Conservation (phyloP, 2,113 vertebrate genomes). For the Archocentrus centrarchus region DNA sequence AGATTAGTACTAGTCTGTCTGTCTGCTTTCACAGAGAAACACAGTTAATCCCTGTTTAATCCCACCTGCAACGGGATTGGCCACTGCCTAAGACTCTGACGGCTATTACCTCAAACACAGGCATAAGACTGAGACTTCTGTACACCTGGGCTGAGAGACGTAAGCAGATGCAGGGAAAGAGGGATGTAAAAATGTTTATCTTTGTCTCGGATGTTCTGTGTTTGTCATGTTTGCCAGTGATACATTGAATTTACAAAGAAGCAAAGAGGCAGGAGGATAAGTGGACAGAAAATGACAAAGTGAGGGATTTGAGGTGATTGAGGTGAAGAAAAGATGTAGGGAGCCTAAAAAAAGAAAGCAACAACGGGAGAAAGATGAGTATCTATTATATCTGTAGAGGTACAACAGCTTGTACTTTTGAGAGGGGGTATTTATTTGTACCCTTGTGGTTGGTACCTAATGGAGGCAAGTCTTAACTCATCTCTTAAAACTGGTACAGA, state of each 20-base stretch:
- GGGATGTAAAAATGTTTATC: not conserved
- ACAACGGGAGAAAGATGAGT: not conserved
- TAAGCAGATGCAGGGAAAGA: not conserved
- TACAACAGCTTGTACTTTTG: not conserved
- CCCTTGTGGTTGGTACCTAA: not conserved
- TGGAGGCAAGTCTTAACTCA: not conserved
- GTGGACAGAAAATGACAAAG: slow-evolving; percentile 5
- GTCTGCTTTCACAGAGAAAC: slow-evolving; percentile 73
- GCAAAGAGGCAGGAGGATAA: not conserved
- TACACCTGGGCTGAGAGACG: slow-evolving; percentile 55
- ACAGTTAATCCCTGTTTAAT: slow-evolving; percentile 67
- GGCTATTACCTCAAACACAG: slow-evolving; percentile 43
- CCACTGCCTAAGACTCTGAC: slow-evolving; percentile 52
- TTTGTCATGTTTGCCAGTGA: slow-evolving; percentile 4
- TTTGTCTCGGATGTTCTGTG: slow-evolving; percentile 12
- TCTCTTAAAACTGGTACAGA: not conserved
- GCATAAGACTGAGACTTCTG: slow-evolving; percentile 45
- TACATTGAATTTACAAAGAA: slow-evolving; percentile 4
- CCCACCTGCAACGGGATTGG: slow-evolving; percentile 68
- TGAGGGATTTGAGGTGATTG: slow-evolving; percentile 4
- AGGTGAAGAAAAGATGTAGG: not conserved
- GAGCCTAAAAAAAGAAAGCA: not conserved
- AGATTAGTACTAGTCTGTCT: slow-evolving; percentile 73
- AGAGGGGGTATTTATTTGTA: not conserved
- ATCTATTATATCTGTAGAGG: not conserved